Evolutionary conservation across 2,888 invertebrate species (phyloP).

Genomic region (Nycteola revayana): DNA sequence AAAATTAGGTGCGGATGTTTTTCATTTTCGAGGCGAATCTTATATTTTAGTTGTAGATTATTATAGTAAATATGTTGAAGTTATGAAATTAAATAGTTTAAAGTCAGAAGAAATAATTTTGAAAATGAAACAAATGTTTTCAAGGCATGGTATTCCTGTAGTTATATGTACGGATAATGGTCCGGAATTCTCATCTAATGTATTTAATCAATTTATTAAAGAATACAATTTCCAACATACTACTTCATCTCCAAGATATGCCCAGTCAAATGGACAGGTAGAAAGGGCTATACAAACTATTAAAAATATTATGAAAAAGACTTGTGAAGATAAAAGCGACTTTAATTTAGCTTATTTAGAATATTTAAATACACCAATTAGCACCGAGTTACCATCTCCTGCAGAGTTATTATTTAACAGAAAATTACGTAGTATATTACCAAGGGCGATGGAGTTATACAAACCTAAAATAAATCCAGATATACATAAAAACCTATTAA

Average conservation of each 20-base stretch:
- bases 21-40: not conserved
- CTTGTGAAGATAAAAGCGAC: not conserved
- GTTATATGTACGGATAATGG: constrained; percentile 18
- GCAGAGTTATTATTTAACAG: not conserved
- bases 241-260: constrained; percentile 19
- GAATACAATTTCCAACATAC: constrained; percentile 17
- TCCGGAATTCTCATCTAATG: constrained; percentile 11
- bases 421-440: constrained; percentile 1
- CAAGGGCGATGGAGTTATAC: not conserved
- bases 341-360: not conserved
- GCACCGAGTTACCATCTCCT: not conserved
- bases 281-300: no score
- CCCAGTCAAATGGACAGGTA: no score
- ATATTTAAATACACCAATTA: not conserved
- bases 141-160: constrained; percentile 20
- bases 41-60: not conserved
- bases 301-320: no score
- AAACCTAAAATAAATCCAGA: not conserved
- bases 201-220: constrained; percentile 13
- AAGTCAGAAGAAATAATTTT: constrained; percentile 10
- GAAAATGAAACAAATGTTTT: constrained; percentile 19
- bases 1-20: constrained; percentile 7
- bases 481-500: not conserved
- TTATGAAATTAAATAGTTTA: not conserved
- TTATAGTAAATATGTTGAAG: constrained; percentile 2